phyloP scores from a whole-genome alignment of 1,140 invertebrate species.

The fruit fly (Drosophila melanogaster) region Release_6_plus_ISO1_MT NT_033779.5:20943001-20943500 shows the following conservation, averaged over 20 bases:
- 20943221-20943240: slow-evolving; percentile 53
- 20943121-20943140: slow-evolving; percentile 17
- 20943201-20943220: slow-evolving; percentile 42
- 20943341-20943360: slow-evolving; percentile 10
- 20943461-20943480: too few species aligned
- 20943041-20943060: slow-evolving; percentile 45
- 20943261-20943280: slow-evolving; percentile 35
- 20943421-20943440: too few species aligned
- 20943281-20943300: slow-evolving; percentile 15
- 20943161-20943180: slow-evolving; percentile 53
- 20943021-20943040: slow-evolving; percentile 74
- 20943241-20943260: background rate
- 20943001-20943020: slow-evolving; percentile 81
- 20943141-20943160: slow-evolving; percentile 56
- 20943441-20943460: too few species aligned
- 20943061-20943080: slow-evolving; percentile 47
- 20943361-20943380: background rate
- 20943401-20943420: too few species aligned
- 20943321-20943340: slow-evolving; percentile 11
- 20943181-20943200: slow-evolving; percentile 80
- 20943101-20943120: slow-evolving; percentile 1
- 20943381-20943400: too few species aligned
- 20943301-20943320: slow-evolving; percentile 4
- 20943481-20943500: too few species aligned
- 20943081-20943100: slow-evolving; percentile 37